Conservation (phyloP, 2,797 vertebrate species). For the Hephaestus fuliginosus region DNA sequence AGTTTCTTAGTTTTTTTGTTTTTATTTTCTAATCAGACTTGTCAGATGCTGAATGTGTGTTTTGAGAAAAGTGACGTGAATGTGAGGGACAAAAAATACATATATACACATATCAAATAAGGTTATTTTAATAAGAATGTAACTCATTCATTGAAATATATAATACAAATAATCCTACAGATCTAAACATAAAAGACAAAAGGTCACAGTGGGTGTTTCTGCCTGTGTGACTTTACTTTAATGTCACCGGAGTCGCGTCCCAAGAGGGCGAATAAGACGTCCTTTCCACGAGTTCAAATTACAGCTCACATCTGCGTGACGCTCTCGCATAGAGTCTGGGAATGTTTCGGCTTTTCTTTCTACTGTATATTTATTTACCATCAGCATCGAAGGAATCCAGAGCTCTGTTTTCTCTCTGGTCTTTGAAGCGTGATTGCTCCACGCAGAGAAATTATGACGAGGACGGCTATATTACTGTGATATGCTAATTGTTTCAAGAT, state of each 20-base stretch:
- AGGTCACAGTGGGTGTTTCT: not conserved
- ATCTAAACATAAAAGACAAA: not conserved
- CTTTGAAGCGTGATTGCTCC: slow-evolving; percentile 52
- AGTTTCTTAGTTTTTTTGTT: not conserved
- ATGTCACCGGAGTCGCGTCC: not conserved
- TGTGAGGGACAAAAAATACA: no score
- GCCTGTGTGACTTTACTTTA: not conserved
- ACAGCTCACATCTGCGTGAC: slow-evolving; percentile 55
- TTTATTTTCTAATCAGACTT: not conserved
- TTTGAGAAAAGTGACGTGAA: not conserved
- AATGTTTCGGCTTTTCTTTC: slow-evolving; percentile 21
- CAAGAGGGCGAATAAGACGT: slow-evolving; percentile 4
- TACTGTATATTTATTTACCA: slow-evolving; percentile 54
- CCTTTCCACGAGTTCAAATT: slow-evolving; percentile 20
- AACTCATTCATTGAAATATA: not conserved
- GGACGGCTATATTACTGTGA: slow-evolving; percentile 36
- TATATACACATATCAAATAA: no score
- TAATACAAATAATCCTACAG: not conserved
- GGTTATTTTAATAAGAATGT: no score
- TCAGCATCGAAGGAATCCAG: slow-evolving; percentile 48
- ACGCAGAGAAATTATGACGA: slow-evolving; percentile 50
- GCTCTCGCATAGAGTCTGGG: slow-evolving; percentile 32
- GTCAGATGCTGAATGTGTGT: not conserved
- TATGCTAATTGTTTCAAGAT: slow-evolving; percentile 70
- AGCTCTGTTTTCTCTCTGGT: slow-evolving; percentile 22